phyloP scores from a whole-genome alignment of 2,797 vertebrate genomes.

The Anomalospiza imberbis region DNA sequence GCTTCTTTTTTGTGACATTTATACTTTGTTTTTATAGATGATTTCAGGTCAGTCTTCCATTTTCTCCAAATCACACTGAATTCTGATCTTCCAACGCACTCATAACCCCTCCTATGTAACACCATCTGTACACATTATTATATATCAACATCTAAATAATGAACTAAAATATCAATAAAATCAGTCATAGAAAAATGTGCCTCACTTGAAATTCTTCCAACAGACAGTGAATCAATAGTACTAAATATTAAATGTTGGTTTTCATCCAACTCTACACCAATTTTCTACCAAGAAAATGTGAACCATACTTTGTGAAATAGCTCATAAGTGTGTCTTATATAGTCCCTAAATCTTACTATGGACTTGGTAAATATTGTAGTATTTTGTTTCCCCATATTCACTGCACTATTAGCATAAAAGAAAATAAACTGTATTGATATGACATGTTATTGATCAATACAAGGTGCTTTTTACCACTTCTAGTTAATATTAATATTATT shows the following conservation, averaged over 20 bases:
- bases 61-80: background rate
- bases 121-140: background rate
- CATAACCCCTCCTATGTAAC: background rate
- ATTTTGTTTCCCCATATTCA: background rate
- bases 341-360: background rate
- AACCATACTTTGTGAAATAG: background rate
- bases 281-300: background rate
- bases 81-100: background rate
- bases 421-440: background rate
- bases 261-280: background rate
- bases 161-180: background rate
- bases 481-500: background rate
- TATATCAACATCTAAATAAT: background rate
- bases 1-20: background rate
- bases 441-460: background rate
- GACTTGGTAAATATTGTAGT: background rate
- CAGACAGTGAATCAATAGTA: background rate
- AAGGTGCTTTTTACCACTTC: background rate
- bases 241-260: background rate
- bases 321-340: background rate
- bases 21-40: background rate
- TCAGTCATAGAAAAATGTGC: background rate
- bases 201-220: background rate
- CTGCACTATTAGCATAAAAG: background rate
- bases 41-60: background rate